A percentile compares a stretch with the other conserved stretches of the same genome.
phyloP scores from a whole-genome alignment of 2,113 vertebrate species.

The Saguinus imperator region DNA sequence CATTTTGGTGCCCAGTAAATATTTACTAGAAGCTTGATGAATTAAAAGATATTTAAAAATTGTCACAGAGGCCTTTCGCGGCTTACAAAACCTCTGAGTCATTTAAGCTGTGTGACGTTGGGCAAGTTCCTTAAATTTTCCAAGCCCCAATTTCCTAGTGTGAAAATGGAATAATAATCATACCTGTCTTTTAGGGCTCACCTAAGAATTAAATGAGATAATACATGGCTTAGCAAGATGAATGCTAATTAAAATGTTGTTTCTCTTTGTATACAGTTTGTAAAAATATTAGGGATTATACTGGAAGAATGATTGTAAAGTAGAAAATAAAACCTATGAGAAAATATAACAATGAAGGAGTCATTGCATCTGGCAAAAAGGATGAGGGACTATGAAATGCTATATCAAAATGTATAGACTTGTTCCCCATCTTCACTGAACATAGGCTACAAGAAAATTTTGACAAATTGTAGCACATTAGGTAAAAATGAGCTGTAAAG shows the following conservation, averaged over 20 bases:
- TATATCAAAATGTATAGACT: not conserved
- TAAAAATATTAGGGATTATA: not conserved
- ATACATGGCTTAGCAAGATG: not conserved
- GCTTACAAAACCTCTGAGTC: not conserved
- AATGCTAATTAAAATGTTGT: not conserved
- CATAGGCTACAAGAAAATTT: not conserved
- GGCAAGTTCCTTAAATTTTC: not conserved
- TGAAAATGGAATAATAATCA: not conserved
- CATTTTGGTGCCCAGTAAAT: not conserved
- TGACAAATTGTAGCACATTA: not conserved
- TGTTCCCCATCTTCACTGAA: not conserved
- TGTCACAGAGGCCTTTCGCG: not conserved
- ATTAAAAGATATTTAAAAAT: conserved; percentile 14
- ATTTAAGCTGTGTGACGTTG: not conserved
- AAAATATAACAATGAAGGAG: not conserved
- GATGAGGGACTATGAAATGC: not conserved
- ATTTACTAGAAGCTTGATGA: not conserved
- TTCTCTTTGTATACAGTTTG: not conserved
- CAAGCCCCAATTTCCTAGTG: not conserved
- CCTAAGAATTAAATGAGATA: not conserved
- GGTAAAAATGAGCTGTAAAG: not conserved
- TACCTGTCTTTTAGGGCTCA: not conserved
- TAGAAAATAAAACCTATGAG: not conserved
- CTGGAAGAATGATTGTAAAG: not conserved
- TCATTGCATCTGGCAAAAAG: not conserved